Evolutionary conservation across 1,140 invertebrate genomes (phyloP).

Genomic region (Chrysomallon squamiferum): DNA sequence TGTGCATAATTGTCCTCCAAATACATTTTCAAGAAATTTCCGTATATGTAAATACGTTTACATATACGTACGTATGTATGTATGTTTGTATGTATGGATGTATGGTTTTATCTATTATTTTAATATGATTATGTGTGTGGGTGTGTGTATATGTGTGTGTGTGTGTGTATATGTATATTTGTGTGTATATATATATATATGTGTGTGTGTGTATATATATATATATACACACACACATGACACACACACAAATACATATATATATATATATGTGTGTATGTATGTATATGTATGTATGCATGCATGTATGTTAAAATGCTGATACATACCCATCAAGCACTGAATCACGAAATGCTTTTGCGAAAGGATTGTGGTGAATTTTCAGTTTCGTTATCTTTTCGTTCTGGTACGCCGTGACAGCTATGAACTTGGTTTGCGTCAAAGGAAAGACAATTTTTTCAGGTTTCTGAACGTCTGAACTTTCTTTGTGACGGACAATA

Average conservation of each 20-base stretch:
- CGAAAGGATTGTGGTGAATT: conserved; percentile 98
- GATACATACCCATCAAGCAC: conserved; percentile 64
- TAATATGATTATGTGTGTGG: neutral
- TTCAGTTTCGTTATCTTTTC: conserved; percentile 31
- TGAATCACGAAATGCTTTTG: conserved; percentile 95
- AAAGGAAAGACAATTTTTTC: conserved; percentile 19
- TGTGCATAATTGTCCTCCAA: neutral
- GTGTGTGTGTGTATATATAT: neutral
- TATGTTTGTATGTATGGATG: neutral
- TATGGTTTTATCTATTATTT: too few species aligned
- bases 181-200: neutral
- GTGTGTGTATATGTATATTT: neutral
- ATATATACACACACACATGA: too few species aligned
- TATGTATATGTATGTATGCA: too few species aligned
- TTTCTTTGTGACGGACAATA: neutral
- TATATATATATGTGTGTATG: too few species aligned
- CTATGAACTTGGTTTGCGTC: conserved; percentile 39
- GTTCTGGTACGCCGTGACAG: conserved; percentile 52
- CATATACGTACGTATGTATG: neutral
- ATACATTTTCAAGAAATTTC: neutral
- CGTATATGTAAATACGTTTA: too few species aligned
- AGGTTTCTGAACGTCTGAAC: neutral
- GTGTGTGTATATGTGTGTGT: neutral
- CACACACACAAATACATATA: too few species aligned
- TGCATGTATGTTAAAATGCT: too few species aligned